Percentiles rank a stretch among this genome's conserved stretches.
Evolutionary conservation across 2,113 vertebrate genomes (phyloP).

Genomic region (Semnornis frantzii): DNA sequence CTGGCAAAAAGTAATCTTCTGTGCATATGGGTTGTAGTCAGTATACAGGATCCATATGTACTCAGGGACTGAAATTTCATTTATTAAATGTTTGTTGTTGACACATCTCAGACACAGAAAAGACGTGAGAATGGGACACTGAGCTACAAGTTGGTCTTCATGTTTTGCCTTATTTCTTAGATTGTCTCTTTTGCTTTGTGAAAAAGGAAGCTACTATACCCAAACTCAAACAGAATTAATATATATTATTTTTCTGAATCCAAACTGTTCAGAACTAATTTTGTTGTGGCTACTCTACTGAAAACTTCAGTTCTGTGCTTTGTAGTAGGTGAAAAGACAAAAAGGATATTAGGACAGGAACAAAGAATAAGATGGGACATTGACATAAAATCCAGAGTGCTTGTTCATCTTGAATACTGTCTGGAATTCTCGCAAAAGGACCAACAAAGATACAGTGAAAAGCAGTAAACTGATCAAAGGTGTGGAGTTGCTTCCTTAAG

Average conservation of each 20-base stretch:
- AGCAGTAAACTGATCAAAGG: background rate
- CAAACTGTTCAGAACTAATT: background rate
- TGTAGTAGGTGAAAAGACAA: background rate
- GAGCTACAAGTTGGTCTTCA: background rate
- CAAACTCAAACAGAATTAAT: background rate
- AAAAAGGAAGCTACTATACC: background rate
- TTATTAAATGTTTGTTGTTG: background rate
- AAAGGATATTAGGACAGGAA: background rate
- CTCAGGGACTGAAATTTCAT: background rate
- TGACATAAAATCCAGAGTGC: background rate
- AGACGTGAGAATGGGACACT: background rate
- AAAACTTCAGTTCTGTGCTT: background rate
- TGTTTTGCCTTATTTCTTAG: background rate
- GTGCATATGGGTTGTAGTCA: background rate
- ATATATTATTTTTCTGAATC: background rate
- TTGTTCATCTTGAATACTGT: background rate
- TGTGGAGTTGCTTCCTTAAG: background rate
- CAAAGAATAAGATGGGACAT: background rate
- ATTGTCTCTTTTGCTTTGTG: background rate
- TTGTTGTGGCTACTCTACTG: background rate
- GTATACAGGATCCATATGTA: background rate
- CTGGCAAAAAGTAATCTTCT: background rate
- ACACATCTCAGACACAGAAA: background rate
- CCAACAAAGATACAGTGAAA: background rate
- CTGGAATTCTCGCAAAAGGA: background rate